Percentiles rank a stretch among this genome's conserved stretches.
Evolutionary conservation across 2,888 invertebrate genomes (phyloP).

Genomic region (Drosophila engyochracea): DNA sequence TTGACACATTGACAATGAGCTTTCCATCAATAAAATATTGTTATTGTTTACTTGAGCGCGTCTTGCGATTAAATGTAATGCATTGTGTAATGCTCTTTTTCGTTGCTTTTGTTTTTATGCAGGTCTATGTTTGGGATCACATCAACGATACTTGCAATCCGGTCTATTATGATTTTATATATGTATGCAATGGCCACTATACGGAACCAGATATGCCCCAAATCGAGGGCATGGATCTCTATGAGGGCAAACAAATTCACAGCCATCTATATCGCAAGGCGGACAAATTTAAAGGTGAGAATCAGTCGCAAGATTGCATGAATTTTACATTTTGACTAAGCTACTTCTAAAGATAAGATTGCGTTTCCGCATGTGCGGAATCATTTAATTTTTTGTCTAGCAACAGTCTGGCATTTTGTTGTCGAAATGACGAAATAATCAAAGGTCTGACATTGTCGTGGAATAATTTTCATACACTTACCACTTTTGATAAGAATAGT

Average conservation of each 20-base stretch:
- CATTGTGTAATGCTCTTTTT: no score
- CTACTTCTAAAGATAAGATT: conserved; percentile 12
- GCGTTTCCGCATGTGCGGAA: neutral
- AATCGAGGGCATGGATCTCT: conserved; percentile 89
- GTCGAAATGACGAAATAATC: conserved; percentile 18
- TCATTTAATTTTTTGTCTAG: conserved; percentile 2
- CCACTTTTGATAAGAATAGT: conserved; percentile 4
- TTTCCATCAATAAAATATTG: conserved; percentile 12
- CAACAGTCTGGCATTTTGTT: conserved; percentile 19
- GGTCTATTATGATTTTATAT: conserved; percentile 91
- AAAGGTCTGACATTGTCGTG: conserved; percentile 28
- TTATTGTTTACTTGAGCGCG: conserved; percentile 18
- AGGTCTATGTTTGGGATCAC: conserved; percentile 83
- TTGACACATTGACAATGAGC: conserved; percentile 1
- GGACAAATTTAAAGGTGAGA: conserved; percentile 87
- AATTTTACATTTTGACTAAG: no score
- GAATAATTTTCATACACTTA: neutral
- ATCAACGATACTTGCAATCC: conserved; percentile 83
- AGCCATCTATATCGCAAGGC: conserved; percentile 95
- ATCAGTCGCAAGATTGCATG: neutral
- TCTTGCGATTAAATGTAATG: conserved; percentile 24
- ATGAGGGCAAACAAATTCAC: conserved; percentile 88
- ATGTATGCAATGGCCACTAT: conserved; percentile 96
- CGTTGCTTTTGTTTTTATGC: neutral
- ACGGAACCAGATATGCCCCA: conserved; percentile 91